A percentile compares a stretch with the other conserved stretches of the same genome.
phyloP scores from a whole-genome alignment of 1,140 invertebrate genomes.

The Odontomachus brunneus region DNA sequence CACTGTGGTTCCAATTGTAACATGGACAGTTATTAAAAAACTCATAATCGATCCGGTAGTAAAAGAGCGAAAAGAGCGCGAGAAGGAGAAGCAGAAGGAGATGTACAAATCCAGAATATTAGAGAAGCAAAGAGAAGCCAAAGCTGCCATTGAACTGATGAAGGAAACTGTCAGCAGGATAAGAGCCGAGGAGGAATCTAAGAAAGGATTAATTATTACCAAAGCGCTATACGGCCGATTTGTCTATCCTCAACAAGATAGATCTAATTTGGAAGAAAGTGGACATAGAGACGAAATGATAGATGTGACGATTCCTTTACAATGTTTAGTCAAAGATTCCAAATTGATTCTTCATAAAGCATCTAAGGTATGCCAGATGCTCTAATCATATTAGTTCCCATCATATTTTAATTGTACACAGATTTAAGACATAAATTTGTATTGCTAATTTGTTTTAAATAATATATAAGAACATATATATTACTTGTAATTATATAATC shows the following conservation, averaged over 20 bases:
- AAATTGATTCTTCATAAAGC: constrained; percentile 93
- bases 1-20: constrained; percentile 93
- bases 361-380: constrained; percentile 90
- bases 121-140: constrained; percentile 93
- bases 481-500: constrained; percentile 21
- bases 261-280: constrained; percentile 73
- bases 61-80: constrained; percentile 90
- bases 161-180: constrained; percentile 92
- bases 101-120: constrained; percentile 90
- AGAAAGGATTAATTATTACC: constrained; percentile 93
- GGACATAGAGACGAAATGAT: constrained; percentile 88
- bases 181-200: constrained; percentile 90
- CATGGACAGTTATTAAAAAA: constrained; percentile 93
- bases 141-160: constrained; percentile 95
- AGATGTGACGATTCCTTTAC: constrained; percentile 96
- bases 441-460: constrained; percentile 31
- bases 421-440: background rate
- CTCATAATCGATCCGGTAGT: constrained; percentile 95
- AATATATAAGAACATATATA: constrained; percentile 28
- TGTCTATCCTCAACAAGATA: constrained; percentile 80
- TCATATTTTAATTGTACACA: background rate
- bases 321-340: constrained; percentile 97
- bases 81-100: constrained; percentile 91
- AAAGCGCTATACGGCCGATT: constrained; percentile 94
- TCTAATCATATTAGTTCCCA: constrained; percentile 43